Conservation (phyloP, 1,140 invertebrate species). For the Diabrotica undecimpunctata region DNA sequence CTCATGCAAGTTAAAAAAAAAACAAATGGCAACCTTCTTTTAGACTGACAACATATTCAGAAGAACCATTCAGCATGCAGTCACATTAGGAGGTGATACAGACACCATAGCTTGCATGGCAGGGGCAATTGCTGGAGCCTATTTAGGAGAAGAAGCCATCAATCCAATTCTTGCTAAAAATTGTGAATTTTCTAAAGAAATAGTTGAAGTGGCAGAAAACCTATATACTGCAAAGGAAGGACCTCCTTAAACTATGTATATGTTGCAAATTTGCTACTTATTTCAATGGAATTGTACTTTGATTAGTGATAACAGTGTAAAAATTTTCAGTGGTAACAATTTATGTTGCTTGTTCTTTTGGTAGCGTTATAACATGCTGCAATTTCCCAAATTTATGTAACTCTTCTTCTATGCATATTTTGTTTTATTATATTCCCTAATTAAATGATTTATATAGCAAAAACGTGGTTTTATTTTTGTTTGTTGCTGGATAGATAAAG, state of each 20-base stretch:
- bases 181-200: slow-evolving; percentile 60
- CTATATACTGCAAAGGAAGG: slow-evolving; percentile 41
- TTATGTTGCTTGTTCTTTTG: no score
- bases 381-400: no score
- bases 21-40: background rate
- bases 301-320: no score
- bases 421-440: no score
- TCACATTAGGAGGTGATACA: slow-evolving; percentile 74
- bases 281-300: no score
- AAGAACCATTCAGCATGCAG: slow-evolving; percentile 65
- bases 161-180: slow-evolving; percentile 55
- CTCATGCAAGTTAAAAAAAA: background rate
- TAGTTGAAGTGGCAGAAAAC: slow-evolving; percentile 52
- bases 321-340: no score
- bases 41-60: slow-evolving; percentile 51
- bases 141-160: slow-evolving; percentile 63
- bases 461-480: no score
- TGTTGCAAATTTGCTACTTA: no score
- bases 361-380: no score
- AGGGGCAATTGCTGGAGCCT: slow-evolving; percentile 71
- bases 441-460: no score
- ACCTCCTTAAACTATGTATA: background rate
- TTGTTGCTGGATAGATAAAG: no score
- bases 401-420: no score
- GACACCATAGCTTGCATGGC: slow-evolving; percentile 80